Conservation (phyloP, 1,140 invertebrate genomes). For the Heterodera carotae region DNA sequence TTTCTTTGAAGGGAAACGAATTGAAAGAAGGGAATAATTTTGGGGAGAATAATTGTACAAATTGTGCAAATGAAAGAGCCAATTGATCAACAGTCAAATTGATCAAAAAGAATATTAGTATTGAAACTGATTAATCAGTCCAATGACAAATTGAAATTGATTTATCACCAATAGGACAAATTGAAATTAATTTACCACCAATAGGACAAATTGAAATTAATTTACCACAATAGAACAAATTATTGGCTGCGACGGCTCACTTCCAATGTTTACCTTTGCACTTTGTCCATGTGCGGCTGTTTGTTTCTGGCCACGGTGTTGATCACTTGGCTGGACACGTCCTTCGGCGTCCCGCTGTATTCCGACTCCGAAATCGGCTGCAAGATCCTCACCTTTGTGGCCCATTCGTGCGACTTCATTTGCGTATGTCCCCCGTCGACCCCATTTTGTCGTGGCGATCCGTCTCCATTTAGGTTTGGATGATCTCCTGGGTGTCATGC, state of each 20-base stretch:
- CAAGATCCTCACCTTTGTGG: constrained; percentile 63
- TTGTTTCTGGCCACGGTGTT: constrained; percentile 62
- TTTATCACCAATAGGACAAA: too few species aligned
- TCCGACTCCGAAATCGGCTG: constrained; percentile 57
- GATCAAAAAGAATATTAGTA: too few species aligned
- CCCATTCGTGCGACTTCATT: constrained; percentile 63
- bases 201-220: not conserved
- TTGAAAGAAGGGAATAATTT: too few species aligned
- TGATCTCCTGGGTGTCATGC: constrained; percentile 62
- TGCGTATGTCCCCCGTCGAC: constrained; percentile 51
- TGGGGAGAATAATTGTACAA: too few species aligned
- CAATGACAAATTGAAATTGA: too few species aligned
- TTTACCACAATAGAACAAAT: constrained; percentile 53
- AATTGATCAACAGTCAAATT: too few species aligned
- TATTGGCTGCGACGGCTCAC: constrained; percentile 62
- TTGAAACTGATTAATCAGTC: too few species aligned
- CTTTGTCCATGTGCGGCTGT: constrained; percentile 61
- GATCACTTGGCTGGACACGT: constrained; percentile 54
- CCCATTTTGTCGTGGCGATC: not conserved
- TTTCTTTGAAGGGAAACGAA: too few species aligned
- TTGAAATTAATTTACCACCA: constrained; percentile 1
- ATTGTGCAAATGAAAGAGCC: too few species aligned
- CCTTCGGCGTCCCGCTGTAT: constrained; percentile 48
- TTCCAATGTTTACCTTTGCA: constrained; percentile 64
- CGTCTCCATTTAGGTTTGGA: constrained; percentile 47